These are phyloP conservation scores for Aproaerema taeniolella DNA, from an alignment of 2,888 invertebrate species.

Conservation along the genomic window DNA sequence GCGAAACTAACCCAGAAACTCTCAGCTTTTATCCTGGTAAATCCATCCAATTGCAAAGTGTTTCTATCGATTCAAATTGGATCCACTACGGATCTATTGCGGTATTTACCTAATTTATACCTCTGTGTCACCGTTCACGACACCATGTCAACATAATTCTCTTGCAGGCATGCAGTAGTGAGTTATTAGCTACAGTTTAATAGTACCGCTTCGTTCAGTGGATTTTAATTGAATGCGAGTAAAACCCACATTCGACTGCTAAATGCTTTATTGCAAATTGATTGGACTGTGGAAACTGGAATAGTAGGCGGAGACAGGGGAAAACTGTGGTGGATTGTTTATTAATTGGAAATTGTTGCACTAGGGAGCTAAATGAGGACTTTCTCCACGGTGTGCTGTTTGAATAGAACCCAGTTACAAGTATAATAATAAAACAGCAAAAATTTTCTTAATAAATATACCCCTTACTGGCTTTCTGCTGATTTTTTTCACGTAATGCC, in stretches of 20 bases:
- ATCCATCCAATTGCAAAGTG: too few species aligned
- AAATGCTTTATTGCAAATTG: conserved; percentile 48
- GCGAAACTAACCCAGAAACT: too few species aligned
- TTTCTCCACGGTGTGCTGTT: too few species aligned
- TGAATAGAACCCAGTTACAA: too few species aligned
- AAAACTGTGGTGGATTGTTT: conserved; percentile 9
- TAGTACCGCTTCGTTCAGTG: conserved; percentile 28
- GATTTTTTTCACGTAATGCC: too few species aligned
- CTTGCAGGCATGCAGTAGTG: conserved; percentile 28
- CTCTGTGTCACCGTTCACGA: conserved; percentile 2
- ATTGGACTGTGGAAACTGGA: conserved; percentile 29
- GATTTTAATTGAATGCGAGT: conserved; percentile 48
- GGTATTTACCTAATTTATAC: too few species aligned
- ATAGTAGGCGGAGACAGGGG: conserved; percentile 12
- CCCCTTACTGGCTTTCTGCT: too few species aligned
- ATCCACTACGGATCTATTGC: too few species aligned
- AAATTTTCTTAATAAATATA: too few species aligned
- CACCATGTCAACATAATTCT: background rate
- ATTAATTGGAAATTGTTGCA: background rate
- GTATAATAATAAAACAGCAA: too few species aligned
- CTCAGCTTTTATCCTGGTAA: too few species aligned
- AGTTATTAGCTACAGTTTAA: conserved; percentile 32
- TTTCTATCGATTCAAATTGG: too few species aligned
- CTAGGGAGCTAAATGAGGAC: background rate
- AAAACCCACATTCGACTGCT: conserved; percentile 39